Base-by-base conservation (phyloP, 2,888 invertebrate species). In the Adela reaumurella region DNA sequence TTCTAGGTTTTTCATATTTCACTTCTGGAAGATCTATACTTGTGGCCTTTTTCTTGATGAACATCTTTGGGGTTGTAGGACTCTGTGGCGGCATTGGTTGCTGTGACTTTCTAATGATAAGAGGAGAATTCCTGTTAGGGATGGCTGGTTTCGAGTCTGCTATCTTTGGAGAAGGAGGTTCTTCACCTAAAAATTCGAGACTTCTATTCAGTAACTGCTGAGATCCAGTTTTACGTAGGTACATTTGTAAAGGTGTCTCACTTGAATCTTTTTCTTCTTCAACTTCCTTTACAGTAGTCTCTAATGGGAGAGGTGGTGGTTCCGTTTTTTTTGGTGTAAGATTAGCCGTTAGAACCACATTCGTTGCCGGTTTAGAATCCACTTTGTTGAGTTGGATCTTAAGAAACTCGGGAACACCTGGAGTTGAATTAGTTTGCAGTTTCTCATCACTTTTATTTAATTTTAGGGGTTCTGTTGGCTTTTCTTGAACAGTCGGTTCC, bases 311-410 rank as follows among this genome's bases (percentile, higher is more conserved):
- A 59, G 62, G 68, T 10, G 68, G 65, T 60, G 64, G 68, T 55
- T 77, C 77, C 47, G 58, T 55, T 68, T 74, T 78, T 68, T 78
- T 81, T 62, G 79, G 77, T 55, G 74, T 80, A 56, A 78, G 65
- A 56, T 83, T 84, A 52, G 85, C 86, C 19, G 87, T 83, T 54
- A 88, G 68, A 47, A 88, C 85, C 28, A 88, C 78, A 59, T 87
- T 85, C 28, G 82, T 83, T 10, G 80, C 61, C 0, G 85, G 81
- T 56, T 83, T 82, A 10, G 78, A 70, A 57, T 89, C 88, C 5
- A 89, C 86, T 62, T 85, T 85, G 61, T 88, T 87, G 45, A 89
- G 60, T 63, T 89, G 88, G 50, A 87, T 85, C 59, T 86, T 85
- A 53, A 88, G 68, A 61, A 88, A 88, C 62, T 89, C 88, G 1